Evolutionary conservation across 2,797 vertebrate species (phyloP).

Genomic region (Sternarchorhynchus goeldii): DNA sequence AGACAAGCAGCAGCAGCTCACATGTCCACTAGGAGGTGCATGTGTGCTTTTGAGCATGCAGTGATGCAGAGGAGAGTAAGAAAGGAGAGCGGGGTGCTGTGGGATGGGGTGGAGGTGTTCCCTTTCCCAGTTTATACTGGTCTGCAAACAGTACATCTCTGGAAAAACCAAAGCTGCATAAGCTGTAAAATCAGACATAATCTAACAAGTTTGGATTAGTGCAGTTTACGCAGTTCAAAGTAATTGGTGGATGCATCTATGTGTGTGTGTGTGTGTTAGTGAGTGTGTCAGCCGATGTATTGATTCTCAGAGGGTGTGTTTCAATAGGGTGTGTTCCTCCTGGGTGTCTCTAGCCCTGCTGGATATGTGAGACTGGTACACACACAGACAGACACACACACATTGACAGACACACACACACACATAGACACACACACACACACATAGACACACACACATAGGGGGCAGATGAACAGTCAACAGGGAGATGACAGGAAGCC

Average conservation of each 20-base stretch:
- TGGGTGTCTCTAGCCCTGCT: conserved; percentile 14
- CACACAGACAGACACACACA: background rate
- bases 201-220: background rate
- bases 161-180: no score
- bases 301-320: conserved; percentile 14
- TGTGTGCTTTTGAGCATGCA: conserved; percentile 67
- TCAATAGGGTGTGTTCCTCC: conserved; percentile 37
- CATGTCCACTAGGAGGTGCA: conserved; percentile 64
- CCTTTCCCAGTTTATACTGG: background rate
- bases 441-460: conserved; percentile 3
- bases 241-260: background rate
- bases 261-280: conserved; percentile 13
- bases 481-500: conserved; percentile 23
- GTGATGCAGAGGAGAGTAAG: conserved; percentile 68
- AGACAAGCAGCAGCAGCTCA: conserved; percentile 58
- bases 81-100: conserved; percentile 29
- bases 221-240: background rate
- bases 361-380: conserved; percentile 5
- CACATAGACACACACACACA: background rate
- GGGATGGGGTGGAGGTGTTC: conserved; percentile 42
- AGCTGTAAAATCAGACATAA: no score
- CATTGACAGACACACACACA: background rate
- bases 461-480: conserved; percentile 15
- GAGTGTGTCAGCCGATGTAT: conserved; percentile 26
- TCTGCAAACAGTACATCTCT: conserved; percentile 8